These are phyloP conservation scores for Pterois miles DNA, from an alignment of 2,797 vertebrate genomes.

Conservation along the genomic window DNA sequence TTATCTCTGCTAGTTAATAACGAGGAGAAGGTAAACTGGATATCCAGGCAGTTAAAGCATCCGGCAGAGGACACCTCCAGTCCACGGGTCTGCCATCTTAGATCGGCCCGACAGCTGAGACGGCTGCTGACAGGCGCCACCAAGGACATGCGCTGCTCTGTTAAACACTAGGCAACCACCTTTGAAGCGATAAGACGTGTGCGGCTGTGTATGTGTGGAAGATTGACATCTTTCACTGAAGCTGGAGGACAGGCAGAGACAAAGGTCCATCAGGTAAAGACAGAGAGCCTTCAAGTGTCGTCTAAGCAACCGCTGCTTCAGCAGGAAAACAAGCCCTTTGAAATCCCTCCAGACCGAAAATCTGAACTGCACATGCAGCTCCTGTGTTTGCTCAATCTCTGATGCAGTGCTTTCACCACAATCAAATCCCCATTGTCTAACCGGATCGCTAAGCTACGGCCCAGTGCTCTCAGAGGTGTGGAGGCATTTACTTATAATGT, in stretches of 20 bases:
- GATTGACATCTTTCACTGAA: conserved; percentile 54
- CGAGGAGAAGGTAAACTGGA: conserved; percentile 8
- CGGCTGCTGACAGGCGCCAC: conserved; percentile 66
- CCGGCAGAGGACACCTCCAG: conserved; percentile 48
- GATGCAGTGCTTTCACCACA: conserved; percentile 29
- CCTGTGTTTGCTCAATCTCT: conserved; percentile 7
- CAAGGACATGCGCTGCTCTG: conserved; percentile 71
- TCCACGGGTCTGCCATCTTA: conserved; percentile 72
- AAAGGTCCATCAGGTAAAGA: conserved; percentile 46
- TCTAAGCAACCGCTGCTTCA: conserved; percentile 4
- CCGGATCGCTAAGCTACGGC: conserved; percentile 41
- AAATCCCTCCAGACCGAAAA: conserved; percentile 7
- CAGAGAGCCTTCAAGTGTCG: not conserved
- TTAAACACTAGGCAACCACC: conserved; percentile 62
- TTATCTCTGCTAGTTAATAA: not conserved
- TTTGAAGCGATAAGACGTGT: conserved; percentile 55
- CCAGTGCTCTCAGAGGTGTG: conserved; percentile 37
- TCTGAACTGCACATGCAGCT: not conserved
- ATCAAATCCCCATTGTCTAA: conserved; percentile 37
- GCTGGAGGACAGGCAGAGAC: conserved; percentile 53
- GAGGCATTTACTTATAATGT: conserved; percentile 51
- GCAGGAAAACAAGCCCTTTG: conserved; percentile 13
- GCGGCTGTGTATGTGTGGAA: conserved; percentile 38
- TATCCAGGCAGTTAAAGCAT: conserved; percentile 30
- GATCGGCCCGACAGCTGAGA: conserved; percentile 71